A percentile compares a stretch with the other conserved stretches of the same genome.
phyloP scores from a whole-genome alignment of 2,888 invertebrate species.

The Sceliomorpha sp. region DNA sequence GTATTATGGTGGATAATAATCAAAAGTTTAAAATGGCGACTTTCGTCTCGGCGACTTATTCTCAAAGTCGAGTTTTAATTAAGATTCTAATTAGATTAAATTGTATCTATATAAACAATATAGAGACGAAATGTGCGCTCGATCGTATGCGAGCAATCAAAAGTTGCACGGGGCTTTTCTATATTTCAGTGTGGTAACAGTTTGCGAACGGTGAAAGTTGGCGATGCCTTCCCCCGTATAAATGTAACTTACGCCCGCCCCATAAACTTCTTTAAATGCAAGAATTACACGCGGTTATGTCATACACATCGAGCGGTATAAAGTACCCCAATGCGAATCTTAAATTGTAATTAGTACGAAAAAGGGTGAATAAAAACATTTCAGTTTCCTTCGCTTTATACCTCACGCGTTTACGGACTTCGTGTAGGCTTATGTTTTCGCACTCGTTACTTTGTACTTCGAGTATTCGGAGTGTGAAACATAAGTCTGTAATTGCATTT shows the following conservation, averaged over 20 bases:
- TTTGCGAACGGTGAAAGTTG: constrained; percentile 72
- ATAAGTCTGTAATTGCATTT: too few species aligned
- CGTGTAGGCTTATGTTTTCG: background rate
- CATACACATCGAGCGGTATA: constrained; percentile 56
- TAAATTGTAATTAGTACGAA: constrained; percentile 35
- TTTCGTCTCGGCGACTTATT: too few species aligned
- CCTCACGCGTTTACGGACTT: background rate
- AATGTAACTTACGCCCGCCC: constrained; percentile 65
- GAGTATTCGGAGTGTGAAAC: too few species aligned
- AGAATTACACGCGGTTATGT: constrained; percentile 71
- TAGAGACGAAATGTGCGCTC: constrained; percentile 39
- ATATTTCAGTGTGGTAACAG: constrained; percentile 64
- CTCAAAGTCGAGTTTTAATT: too few species aligned
- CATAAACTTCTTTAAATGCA: constrained; percentile 73
- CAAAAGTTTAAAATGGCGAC: too few species aligned
- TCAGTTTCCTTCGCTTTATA: constrained; percentile 5
- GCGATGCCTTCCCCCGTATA: constrained; percentile 74
- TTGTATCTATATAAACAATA: constrained; percentile 41
- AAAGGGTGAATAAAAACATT: constrained; percentile 12
- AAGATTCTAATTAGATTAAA: constrained; percentile 33
- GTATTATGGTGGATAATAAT: too few species aligned
- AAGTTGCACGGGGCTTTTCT: constrained; percentile 43
- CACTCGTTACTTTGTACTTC: background rate
- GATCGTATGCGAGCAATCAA: constrained; percentile 32
- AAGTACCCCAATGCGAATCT: constrained; percentile 28